Base-by-base conservation (phyloP, 2,888 invertebrate genomes). In the Machimus atricapillus region DNA sequence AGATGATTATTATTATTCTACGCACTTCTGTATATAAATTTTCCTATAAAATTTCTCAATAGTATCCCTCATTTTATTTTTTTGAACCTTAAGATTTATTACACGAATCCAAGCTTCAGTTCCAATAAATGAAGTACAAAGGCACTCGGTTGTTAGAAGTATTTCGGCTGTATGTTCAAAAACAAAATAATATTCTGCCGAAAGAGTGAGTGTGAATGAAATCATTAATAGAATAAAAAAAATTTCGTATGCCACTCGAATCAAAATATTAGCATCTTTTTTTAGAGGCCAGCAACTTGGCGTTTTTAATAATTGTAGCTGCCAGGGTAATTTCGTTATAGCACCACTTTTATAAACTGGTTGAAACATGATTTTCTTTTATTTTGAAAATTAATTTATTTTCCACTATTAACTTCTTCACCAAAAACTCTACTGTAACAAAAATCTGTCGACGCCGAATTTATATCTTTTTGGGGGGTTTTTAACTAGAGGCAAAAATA, bases 71-170 rank as follows among this genome's bases (percentile, higher is more conserved):
- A 66, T 66, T 66, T 73, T 1, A 37, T 8, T 23, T 87, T 85
- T 23, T 31, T 77, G 73, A 31, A 85, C 19, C 58, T 88, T 85
- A n/a, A 87, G 79, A 79, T 76, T 73, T 23, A 85, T 31, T 8
- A 88, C 43, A n/a, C 88, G 85, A 58, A 76, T 58, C 37, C 85
- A 40, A 66, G 86, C 37, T 52, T 83, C 73, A 43, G 52, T 74
- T 31, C 88, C 87, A 31, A 85, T 77, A 31, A 88, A 37, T 8
- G 88, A 87, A 43, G 88, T 87, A n/a, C 87, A 87, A 12, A 87
- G 82, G 78, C 85, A 87, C 46, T 87, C 85, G 1, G 88, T 87
- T 16, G 79, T 9, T 9, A 87, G 23, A 23, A 74, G 78, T 76
- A 88, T 37, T 31, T 88, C 87, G 5, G 66, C 27, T 66, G 27